These are phyloP conservation scores for Meles meles DNA, from an alignment of 2,113 vertebrate genomes.

Conservation along the genomic window DNA sequence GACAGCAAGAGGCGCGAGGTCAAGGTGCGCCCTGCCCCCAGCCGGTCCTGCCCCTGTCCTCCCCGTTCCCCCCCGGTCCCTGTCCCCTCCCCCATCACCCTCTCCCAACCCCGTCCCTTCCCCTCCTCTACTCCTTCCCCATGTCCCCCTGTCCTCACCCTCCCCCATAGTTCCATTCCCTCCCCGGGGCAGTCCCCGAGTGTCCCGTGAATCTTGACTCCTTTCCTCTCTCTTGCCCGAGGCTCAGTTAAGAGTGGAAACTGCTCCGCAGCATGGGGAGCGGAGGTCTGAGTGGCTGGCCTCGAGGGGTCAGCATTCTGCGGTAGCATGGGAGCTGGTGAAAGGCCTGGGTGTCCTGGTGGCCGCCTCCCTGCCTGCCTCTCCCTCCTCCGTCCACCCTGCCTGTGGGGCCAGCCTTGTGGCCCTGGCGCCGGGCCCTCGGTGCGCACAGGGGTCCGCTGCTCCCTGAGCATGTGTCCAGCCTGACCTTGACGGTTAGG, in stretches of 20 bases:
- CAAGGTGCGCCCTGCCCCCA: constrained; percentile 68
- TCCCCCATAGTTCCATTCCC: too few species aligned
- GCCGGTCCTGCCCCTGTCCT: too few species aligned
- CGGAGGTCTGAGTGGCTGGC: neutral
- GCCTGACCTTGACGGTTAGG: neutral
- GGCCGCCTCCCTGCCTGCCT: neutral
- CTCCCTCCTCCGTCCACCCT: neutral
- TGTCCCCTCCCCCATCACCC: fast-evolving
- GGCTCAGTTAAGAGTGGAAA: neutral
- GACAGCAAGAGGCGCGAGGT: constrained; percentile 86
- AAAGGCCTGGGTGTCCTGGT: neutral
- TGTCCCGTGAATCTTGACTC: neutral
- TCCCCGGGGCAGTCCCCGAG: neutral
- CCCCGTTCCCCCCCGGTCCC: neutral
- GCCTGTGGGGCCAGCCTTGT: too few species aligned
- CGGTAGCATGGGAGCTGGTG: neutral
- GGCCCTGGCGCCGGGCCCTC: neutral
- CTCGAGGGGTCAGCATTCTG: neutral
- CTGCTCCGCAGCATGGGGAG: neutral
- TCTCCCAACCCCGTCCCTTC: neutral
- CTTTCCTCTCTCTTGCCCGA: neutral
- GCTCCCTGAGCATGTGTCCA: neutral
- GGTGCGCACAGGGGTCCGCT: neutral
- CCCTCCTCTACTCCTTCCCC: too few species aligned
- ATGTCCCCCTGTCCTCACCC: too few species aligned